Evolutionary conservation across 2,888 invertebrate genomes (phyloP), one percentile per base, ranked within the genome.

Genomic region (Tholera decimalis): DNA sequence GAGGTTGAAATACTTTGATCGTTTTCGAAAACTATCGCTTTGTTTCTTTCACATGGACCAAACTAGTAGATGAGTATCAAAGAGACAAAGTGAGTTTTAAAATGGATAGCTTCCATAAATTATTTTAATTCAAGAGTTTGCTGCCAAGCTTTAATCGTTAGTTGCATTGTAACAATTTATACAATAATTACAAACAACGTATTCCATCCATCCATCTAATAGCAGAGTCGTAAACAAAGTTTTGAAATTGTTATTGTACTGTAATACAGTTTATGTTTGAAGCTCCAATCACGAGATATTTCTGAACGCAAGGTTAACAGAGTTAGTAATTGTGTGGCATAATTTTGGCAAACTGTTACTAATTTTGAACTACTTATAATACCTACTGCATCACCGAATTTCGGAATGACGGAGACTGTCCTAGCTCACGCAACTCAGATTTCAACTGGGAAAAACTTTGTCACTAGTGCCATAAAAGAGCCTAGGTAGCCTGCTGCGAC

Each of bases 301-400:
- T 71, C 55, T 60, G 71, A 60, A 60, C 41, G 30, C 71, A 78
- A 78, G 77, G 79, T 65, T 57, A 73, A 24, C 59, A 59, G 24
- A 68, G 56, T 62, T 63, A 66, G 51, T 33, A 54, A 56, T 24
- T 50, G 28, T 47, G n/a, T 28, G 37, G 37, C 37, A 77, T 77
- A 50, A 56, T 73, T 66, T 55, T 56, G 44, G 43, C 58, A 15
- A 49, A 28, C 30, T 60, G 65, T 43, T 49, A 24, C 51, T 66
- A 70, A 72, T 66, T 65, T 65, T 30, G 33, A 18, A n/a, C 26
- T 47, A 15, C 7, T 13, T 28, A 11, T 35, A 13, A 49, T 30
- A 50, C 28, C 11, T 18, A 24, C 3, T 41, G 28, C 9, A 28
- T 24, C 15, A 20, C 22, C 9, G 7, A 67, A 41, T n/a, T 18